phyloP scores from a whole-genome alignment of 2,888 invertebrate genomes.

The Drosophila rubida region DNA sequence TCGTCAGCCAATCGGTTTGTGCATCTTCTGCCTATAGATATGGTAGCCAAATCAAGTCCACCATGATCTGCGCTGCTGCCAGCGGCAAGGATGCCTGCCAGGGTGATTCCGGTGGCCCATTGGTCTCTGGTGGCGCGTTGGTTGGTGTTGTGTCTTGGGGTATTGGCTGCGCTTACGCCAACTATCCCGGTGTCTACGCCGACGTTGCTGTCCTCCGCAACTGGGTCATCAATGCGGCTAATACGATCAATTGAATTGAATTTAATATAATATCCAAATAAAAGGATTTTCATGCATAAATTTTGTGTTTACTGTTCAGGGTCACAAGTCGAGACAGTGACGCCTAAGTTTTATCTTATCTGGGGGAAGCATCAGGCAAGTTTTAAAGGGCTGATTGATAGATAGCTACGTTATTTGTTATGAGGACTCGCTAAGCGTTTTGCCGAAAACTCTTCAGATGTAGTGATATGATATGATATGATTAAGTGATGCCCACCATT shows the following conservation, averaged over 20 bases:
- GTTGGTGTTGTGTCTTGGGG: slow-evolving; percentile 70
- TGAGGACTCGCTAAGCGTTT: slow-evolving; percentile 1
- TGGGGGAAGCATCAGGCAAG: neutral
- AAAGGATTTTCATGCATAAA: neutral
- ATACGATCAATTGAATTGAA: slow-evolving; percentile 15
- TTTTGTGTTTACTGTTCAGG: neutral
- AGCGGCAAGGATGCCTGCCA: slow-evolving; percentile 47
- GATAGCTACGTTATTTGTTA: slow-evolving; percentile 8
- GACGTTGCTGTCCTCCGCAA: slow-evolving; percentile 47
- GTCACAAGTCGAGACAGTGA: neutral
- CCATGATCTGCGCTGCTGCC: slow-evolving; percentile 42
- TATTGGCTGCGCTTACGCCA: slow-evolving; percentile 63
- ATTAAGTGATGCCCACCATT: slow-evolving; percentile 17
- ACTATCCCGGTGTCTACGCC: slow-evolving; percentile 66
- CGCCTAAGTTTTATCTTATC: slow-evolving; percentile 33
- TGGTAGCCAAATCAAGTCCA: slow-evolving; percentile 38
- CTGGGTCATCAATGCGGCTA: slow-evolving; percentile 56
- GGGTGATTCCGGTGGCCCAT: slow-evolving; percentile 52
- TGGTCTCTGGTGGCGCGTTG: slow-evolving; percentile 24
- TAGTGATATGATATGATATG: slow-evolving; percentile 9
- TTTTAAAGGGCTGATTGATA: neutral
- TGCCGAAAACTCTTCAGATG: slow-evolving; percentile 17
- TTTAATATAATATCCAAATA: slow-evolving; percentile 1
- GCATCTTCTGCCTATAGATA: slow-evolving; percentile 81
- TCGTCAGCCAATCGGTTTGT: slow-evolving; percentile 84